Percentiles rank a stretch among this genome's conserved stretches.
Evolutionary conservation across 53 echinoderm and acorn worm genomes (phyloP).

Genomic region (Temnopleurus reevesii): DNA sequence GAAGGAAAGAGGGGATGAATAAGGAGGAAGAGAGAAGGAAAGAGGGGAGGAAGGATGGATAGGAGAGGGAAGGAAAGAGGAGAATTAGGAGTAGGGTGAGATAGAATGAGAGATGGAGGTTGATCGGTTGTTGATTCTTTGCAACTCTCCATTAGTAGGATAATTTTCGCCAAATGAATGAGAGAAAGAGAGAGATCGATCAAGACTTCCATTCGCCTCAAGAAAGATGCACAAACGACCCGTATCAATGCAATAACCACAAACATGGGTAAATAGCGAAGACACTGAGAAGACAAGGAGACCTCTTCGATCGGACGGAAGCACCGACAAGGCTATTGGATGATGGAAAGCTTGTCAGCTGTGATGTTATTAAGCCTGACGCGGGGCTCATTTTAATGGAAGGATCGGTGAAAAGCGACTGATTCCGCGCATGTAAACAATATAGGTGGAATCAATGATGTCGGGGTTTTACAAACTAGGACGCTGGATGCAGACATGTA

Average conservation of each 20-base stretch:
- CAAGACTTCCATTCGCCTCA: neutral
- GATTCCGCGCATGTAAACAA: conserved; percentile 17
- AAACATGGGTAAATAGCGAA: neutral
- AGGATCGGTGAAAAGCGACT: neutral
- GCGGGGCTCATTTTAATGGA: neutral
- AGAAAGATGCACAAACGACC: neutral
- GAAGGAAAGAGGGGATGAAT: neutral
- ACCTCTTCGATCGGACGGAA: neutral
- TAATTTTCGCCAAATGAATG: too few species aligned
- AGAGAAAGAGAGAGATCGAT: too few species aligned
- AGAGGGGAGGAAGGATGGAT: neutral
- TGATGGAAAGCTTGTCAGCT: neutral
- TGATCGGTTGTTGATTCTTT: too few species aligned
- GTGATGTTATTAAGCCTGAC: conserved; percentile 11
- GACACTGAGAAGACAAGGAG: neutral
- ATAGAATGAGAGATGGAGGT: neutral
- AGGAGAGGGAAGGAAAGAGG: neutral
- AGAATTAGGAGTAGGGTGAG: neutral
- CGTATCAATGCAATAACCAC: neutral
- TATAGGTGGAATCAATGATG: neutral
- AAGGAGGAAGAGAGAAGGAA: neutral
- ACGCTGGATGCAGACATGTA: neutral
- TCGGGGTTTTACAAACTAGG: neutral
- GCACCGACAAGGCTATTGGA: neutral
- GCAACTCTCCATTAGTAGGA: too few species aligned